Evolutionary conservation across 2,113 vertebrate genomes (phyloP), one percentile per base, ranked within the genome.

Genomic region (Limnothrissa miodon): DNA sequence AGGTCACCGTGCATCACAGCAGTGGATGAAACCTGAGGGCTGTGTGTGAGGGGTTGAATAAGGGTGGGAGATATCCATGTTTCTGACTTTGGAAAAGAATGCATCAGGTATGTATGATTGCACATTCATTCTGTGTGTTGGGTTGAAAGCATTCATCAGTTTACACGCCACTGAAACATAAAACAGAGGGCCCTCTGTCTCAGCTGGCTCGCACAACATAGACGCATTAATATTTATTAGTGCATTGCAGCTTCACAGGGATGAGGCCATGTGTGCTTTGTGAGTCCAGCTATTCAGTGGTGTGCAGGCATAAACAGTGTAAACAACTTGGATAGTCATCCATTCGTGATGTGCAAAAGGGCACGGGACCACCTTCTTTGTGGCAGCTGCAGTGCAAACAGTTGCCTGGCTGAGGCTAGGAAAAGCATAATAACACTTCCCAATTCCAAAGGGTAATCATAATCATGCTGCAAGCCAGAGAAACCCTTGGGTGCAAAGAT

Each of bases 151-250:
- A 48, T 80, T 78, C 84, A 83, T 29, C 13, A 2, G 25, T 39
- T 13, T 62, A 81, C 62, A n/a, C 53, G 42, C 81, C 36, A 51
- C 80, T 29, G 59, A 66, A 25, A 44, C 39, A 82, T 74, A 59
- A 87, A 83, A 82, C 86, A 80, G 29, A 74, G 59, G 25, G 5
- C 25, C 59, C 25, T 66, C 59, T 33, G 59, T n/a, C 59, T 66
- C 59, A n/a, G 59, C 59, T 7, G 25, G 29, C 59, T 11, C 59
- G 33, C 25, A 66, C 59, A 66, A 66, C 59, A 42, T 19, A 79
- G 46, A 36, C 17, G 59, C 79, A 82, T 81, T 82, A 85, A 83
- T 83, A 86, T 86, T 83, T 46, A 81, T 86, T 8, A 45, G 79
- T 29, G 45, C 74, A 80, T 70, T 62, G 45, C 81, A 56, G 48